Percentiles rank a stretch among this genome's conserved stretches.
Evolutionary conservation across 2,888 invertebrate species (phyloP).

Genomic region (Monochamus alternatus): DNA sequence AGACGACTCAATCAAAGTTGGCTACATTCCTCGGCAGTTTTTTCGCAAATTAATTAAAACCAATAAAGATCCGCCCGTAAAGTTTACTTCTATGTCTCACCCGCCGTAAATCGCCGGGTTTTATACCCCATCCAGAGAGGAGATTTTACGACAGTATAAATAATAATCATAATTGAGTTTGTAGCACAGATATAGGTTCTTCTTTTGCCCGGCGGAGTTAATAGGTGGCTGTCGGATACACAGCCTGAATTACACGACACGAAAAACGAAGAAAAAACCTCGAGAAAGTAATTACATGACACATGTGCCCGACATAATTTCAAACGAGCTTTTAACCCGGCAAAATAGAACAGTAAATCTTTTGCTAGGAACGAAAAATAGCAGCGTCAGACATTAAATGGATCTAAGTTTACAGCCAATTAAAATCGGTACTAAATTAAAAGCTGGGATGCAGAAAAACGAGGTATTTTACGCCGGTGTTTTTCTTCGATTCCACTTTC

Average conservation of each 20-base stretch:
- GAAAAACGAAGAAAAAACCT: conserved; percentile 45
- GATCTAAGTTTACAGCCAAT: conserved; percentile 52
- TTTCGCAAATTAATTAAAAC: conserved; percentile 24
- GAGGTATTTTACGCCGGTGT: conserved; percentile 10
- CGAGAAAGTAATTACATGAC: conserved; percentile 57
- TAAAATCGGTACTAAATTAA: conserved; percentile 53
- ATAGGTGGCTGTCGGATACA: conserved; percentile 60
- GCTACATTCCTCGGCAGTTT: conserved; percentile 5
- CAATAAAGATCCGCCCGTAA: conserved; percentile 12
- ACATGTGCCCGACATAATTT: conserved; percentile 60
- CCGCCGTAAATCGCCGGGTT: conserved; percentile 19
- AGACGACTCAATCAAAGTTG: conserved; percentile 19
- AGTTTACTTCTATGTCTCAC: background rate
- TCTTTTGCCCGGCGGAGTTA: conserved; percentile 59
- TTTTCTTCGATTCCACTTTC: background rate
- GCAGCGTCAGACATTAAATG: conserved; percentile 37
- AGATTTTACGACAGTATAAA: conserved; percentile 55
- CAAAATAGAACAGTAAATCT: conserved; percentile 50
- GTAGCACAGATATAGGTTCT: conserved; percentile 38
- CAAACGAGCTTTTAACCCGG: conserved; percentile 49
- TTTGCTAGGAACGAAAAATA: conserved; percentile 45
- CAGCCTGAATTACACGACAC: conserved; percentile 56
- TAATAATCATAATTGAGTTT: conserved; percentile 60
- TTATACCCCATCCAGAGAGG: conserved; percentile 29
- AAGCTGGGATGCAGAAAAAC: conserved; percentile 20